Conservation (phyloP, 2,113 vertebrate genomes). For the Mola mola region DNA sequence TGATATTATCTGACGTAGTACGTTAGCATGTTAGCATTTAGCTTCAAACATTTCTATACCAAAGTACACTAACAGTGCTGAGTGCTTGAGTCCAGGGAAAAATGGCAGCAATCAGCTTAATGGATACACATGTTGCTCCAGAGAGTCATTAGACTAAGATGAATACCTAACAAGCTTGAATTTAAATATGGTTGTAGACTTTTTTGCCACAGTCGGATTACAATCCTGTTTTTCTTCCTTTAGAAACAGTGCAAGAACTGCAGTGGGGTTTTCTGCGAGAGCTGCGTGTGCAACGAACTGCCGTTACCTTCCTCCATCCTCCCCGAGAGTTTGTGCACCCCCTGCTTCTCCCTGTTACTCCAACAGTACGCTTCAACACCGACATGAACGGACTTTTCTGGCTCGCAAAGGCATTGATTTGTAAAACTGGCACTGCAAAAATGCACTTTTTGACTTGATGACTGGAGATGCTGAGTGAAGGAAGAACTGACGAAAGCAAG, state of each 20-base stretch:
- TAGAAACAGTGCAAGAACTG: slow-evolving; percentile 91
- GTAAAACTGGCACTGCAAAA: slow-evolving; percentile 12
- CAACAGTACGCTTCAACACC: slow-evolving; percentile 88
- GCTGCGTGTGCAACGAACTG: slow-evolving; percentile 85
- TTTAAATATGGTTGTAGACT: too few relatives aligned
- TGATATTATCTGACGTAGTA: too few relatives aligned
- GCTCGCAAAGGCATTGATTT: neutral
- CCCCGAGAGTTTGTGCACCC: slow-evolving; percentile 85
- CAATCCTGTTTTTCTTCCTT: slow-evolving; percentile 9
- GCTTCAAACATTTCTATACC: too few relatives aligned
- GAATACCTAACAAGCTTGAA: too few relatives aligned
- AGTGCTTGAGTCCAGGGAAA: too few relatives aligned
- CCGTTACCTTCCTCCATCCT: slow-evolving; percentile 92
- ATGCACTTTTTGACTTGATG: slow-evolving; percentile 58
- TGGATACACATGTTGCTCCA: too few relatives aligned
- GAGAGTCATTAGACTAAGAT: too few relatives aligned
- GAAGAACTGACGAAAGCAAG: neutral
- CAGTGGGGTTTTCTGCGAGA: slow-evolving; percentile 84
- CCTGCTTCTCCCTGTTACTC: slow-evolving; percentile 85
- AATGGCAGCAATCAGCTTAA: too few relatives aligned
- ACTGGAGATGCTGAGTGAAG: neutral
- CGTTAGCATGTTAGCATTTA: too few relatives aligned
- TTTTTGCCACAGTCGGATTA: too few relatives aligned
- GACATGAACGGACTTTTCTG: slow-evolving; percentile 65
- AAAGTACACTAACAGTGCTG: too few relatives aligned